These are phyloP conservation scores for Marmota flaviventris DNA, from an alignment of 2,113 vertebrate species.

Conservation along the genomic window DNA sequence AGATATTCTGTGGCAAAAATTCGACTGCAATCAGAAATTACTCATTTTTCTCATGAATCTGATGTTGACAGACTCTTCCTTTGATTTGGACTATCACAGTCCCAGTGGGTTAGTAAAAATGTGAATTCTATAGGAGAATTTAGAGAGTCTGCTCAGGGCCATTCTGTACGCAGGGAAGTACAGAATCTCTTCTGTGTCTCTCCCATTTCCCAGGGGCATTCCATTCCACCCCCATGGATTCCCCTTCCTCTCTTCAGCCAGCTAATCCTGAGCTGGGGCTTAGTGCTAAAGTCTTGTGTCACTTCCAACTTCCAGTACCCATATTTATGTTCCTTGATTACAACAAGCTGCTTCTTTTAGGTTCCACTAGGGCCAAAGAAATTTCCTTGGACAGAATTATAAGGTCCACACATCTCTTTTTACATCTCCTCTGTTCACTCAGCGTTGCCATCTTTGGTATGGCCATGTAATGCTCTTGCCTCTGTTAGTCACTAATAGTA, in stretches of 20 bases:
- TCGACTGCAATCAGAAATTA: background rate
- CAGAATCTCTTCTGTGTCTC: background rate
- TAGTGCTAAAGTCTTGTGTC: background rate
- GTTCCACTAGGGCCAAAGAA: background rate
- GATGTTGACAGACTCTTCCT: background rate
- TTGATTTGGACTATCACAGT: background rate
- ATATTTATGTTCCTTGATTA: background rate
- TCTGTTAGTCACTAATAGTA: background rate
- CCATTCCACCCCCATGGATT: background rate
- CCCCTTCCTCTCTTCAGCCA: background rate
- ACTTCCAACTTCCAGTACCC: background rate
- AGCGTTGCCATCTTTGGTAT: background rate
- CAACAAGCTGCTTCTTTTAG: background rate
- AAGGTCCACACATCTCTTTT: background rate
- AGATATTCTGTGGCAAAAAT: background rate
- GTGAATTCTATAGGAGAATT: background rate
- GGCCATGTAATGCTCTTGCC: background rate
- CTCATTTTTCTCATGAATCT: background rate
- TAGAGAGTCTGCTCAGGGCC: background rate
- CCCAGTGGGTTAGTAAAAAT: background rate
- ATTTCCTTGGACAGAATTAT: background rate
- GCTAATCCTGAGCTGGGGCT: background rate
- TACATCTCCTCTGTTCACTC: background rate
- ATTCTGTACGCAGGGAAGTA: background rate
- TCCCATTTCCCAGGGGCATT: background rate